These are phyloP conservation scores for Oreochromis aureus DNA, from an alignment of 2,113 vertebrate species.

Conservation along the genomic window DNA sequence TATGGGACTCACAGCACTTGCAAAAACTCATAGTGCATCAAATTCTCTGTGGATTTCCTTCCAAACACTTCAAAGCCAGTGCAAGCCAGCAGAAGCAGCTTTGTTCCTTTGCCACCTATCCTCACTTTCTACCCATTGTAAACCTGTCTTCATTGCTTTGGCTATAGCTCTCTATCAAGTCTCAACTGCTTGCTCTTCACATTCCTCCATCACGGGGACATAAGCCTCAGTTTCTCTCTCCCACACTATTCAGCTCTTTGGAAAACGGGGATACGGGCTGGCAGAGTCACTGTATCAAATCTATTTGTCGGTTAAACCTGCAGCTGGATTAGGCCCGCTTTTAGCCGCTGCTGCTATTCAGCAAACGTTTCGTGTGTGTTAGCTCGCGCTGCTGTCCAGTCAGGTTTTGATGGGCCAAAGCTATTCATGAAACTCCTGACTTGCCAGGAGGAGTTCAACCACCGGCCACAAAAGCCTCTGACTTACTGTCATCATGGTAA, in stretches of 20 bases:
- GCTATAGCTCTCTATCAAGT: constrained; percentile 11
- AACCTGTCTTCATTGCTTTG: constrained; percentile 23
- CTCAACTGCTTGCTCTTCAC: constrained; percentile 31
- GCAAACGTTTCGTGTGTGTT: not conserved
- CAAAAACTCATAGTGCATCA: constrained; percentile 1
- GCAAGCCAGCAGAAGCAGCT: constrained; percentile 23
- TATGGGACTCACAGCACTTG: not conserved
- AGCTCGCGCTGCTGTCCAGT: not conserved
- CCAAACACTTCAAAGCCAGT: constrained; percentile 6
- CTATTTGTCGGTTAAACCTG: constrained; percentile 29
- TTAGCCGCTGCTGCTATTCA: constrained; percentile 17
- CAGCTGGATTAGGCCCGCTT: constrained; percentile 29
- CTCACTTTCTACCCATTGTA: constrained; percentile 12
- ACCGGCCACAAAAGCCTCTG: not conserved
- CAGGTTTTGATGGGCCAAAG: not conserved
- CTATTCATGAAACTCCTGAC: not conserved
- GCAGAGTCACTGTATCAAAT: constrained; percentile 40
- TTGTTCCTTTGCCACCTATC: constrained; percentile 39
- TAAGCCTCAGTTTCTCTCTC: constrained; percentile 43
- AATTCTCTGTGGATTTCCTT: constrained; percentile 11
- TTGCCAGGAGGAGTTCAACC: constrained; percentile 23
- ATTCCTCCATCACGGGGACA: constrained; percentile 28
- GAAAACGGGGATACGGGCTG: constrained; percentile 11
- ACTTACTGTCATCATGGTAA: not conserved
- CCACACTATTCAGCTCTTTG: constrained; percentile 24